Evolutionary conservation across 2,113 vertebrate species (phyloP).

Genomic region (Bufo bufo): DNA sequence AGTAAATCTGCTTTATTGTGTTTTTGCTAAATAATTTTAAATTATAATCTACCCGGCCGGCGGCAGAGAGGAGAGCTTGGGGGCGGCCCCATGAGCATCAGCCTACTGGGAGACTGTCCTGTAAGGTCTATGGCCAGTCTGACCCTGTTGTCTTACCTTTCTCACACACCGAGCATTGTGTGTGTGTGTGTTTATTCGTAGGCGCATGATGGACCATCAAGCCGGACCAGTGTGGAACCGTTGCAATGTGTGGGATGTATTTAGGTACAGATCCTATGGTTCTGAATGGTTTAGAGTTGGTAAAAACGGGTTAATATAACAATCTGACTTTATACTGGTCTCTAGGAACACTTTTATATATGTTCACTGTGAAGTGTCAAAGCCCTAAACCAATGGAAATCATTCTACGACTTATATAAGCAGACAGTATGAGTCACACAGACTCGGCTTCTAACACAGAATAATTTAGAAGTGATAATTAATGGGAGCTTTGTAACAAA

Average conservation of each 20-base stretch:
- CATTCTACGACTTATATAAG: not conserved
- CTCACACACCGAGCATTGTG: no score
- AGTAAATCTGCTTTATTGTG: no score
- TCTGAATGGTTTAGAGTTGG: not conserved
- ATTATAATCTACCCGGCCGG: no score
- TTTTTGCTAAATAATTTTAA: no score
- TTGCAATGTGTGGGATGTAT: not conserved
- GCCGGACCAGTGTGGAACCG: not conserved
- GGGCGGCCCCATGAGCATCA: no score
- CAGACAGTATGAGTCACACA: not conserved
- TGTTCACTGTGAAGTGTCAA: not conserved
- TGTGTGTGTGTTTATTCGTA: not conserved
- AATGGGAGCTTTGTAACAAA: not conserved
- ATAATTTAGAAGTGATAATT: constrained; percentile 44
- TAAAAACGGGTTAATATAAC: not conserved
- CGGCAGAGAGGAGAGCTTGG: no score
- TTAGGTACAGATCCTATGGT: not conserved
- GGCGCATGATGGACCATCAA: not conserved
- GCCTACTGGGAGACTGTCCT: no score
- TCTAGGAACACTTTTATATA: not conserved
- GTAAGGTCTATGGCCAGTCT: no score
- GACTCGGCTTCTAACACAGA: constrained; percentile 5
- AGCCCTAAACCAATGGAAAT: not conserved
- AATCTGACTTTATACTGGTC: not conserved
- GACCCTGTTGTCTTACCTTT: no score